Base-by-base conservation (phyloP, 1,140 invertebrate genomes). In the Thalassaphorura encarpata region DNA sequence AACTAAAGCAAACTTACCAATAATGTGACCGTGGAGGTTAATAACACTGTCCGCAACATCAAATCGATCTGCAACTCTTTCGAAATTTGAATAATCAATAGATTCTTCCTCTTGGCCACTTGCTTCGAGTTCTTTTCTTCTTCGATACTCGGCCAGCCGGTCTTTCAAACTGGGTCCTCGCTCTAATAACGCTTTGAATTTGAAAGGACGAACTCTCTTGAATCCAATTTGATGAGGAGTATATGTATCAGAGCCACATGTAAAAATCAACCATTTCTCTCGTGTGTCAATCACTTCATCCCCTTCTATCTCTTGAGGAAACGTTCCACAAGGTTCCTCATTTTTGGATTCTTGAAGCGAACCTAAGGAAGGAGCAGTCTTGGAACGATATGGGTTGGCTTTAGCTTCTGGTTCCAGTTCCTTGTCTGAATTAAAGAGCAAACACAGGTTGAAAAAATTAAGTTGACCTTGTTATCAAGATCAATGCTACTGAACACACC, bases 151-250 rank as follows among this genome's bases (percentile, higher is more conserved):
- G 11, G 79, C 78, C 18, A 83, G 72, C 60, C 83, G 69, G 66
- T 85, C 84, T 61, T 76, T 77, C 28, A 87, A 70, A 24, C 80
- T 78, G 1, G 79, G 80, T 2, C 83, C 84, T 11, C 79, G 80
- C 66, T 83, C 79, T 3, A 86, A 70, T 60, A 78, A 73, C 63
- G 79, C 78, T 3, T 84, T 83, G 67, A 88, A 87, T 43, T 76
- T 77, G 5, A 86, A 76, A 39, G 80, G 77, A 61, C 81, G 79
- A 46, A 92, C 85, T 65, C 81, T 75, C 69, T 91, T 91, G 58
- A 92, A 84, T 29, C 83, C 77, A 60, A 92, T 85, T 74, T 89
- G 84, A 76, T 92, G 88, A 0, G 88, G 88, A 2, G 84, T 87
- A 64, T 86, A 91, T 0, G 87, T 89, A 70, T 85, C 81, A 11